Evolutionary conservation across 2,888 invertebrate species (phyloP).

Genomic region (Calephelis perditalis): DNA sequence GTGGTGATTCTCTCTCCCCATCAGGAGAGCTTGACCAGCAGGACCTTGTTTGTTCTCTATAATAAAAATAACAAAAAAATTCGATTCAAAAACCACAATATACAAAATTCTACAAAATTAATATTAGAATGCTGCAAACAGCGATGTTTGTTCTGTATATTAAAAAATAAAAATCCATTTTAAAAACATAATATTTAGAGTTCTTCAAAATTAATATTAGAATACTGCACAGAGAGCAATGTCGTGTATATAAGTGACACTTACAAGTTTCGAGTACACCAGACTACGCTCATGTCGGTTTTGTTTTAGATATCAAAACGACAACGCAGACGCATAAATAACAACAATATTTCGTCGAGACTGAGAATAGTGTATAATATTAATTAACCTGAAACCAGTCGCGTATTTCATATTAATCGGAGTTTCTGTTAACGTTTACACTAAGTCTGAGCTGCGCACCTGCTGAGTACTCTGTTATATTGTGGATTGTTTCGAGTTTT

Average conservation of each 20-base stretch:
- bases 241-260: conserved; percentile 1
- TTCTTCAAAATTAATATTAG: conserved; percentile 7
- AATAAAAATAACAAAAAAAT: too few species aligned
- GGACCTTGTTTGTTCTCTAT: too few species aligned
- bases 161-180: too few species aligned
- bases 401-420: conserved; percentile 66
- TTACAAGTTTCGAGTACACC: conserved; percentile 14
- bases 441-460: conserved; percentile 53
- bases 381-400: conserved; percentile 54
- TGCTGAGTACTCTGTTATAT: conserved; percentile 58
- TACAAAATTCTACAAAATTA: too few species aligned
- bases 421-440: conserved; percentile 48
- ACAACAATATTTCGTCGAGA: conserved; percentile 62
- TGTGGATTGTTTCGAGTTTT: conserved; percentile 40
- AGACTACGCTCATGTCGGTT: conserved; percentile 22
- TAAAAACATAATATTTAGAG: not conserved
- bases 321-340: conserved; percentile 57
- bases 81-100: too few species aligned
- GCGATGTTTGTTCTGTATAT: not conserved
- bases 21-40: too few species aligned
- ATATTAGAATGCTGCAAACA: too few species aligned
- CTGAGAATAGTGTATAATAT: conserved; percentile 46
- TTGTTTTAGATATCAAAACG: conserved; percentile 28
- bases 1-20: too few species aligned
- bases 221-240: conserved; percentile 11